A percentile compares a stretch with the other conserved stretches of the same genome.
Evolutionary conservation across 1,140 invertebrate species (phyloP).

Genomic region (Papilio helenus): DNA sequence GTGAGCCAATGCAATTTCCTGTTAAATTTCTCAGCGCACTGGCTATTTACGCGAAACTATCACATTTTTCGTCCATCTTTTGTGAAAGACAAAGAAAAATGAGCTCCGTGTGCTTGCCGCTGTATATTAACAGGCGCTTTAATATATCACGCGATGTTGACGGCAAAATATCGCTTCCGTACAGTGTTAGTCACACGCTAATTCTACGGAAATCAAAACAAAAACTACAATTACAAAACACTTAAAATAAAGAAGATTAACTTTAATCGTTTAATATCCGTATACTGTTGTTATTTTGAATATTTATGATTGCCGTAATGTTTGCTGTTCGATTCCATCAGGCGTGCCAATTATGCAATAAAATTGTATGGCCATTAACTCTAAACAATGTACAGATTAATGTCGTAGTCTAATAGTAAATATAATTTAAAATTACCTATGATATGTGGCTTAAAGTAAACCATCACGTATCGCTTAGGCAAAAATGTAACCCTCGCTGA

Average conservation of each 20-base stretch:
- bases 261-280: too few relatives aligned
- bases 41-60: constrained; percentile 21
- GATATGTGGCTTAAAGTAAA: constrained; percentile 26
- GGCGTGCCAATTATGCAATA: not conserved
- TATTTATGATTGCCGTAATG: too few relatives aligned
- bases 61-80: constrained; percentile 31
- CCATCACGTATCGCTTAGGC: constrained; percentile 40
- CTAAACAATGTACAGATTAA: not conserved
- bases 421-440: not conserved
- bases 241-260: not conserved
- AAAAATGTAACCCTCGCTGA: constrained; percentile 38
- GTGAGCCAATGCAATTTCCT: constrained; percentile 28
- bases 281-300: too few relatives aligned
- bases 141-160: constrained; percentile 31
- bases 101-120: constrained; percentile 21
- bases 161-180: constrained; percentile 27
- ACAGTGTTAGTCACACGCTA: not conserved
- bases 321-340: not conserved
- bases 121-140: constrained; percentile 16
- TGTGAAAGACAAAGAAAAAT: constrained; percentile 30
- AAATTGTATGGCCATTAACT: too few relatives aligned
- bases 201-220: not conserved
- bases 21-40: constrained; percentile 8
- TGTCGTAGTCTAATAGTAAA: not conserved
- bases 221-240: not conserved